Evolutionary conservation across 2,113 vertebrate genomes (phyloP).

Genomic region (Urocynchramus pylzowi): DNA sequence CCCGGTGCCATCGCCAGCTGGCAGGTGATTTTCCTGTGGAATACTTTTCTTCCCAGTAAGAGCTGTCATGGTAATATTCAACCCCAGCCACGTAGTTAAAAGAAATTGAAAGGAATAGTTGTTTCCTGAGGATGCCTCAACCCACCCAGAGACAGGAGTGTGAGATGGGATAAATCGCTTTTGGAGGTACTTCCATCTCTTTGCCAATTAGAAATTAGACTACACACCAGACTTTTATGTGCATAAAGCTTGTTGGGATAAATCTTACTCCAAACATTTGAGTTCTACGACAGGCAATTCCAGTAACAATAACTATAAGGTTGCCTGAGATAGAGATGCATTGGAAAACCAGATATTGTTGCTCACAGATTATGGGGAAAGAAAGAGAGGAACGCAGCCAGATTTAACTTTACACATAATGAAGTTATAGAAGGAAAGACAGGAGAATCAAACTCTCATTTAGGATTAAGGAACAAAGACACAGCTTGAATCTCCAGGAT

Average conservation of each 20-base stretch:
- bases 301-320: not conserved
- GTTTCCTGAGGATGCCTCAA: not conserved
- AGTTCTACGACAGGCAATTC: not conserved
- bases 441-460: not conserved
- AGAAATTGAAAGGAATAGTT: not conserved
- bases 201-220: not conserved
- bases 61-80: not conserved
- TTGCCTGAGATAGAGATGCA: not conserved
- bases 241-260: not conserved
- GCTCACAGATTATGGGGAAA: not conserved
- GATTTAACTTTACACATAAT: not conserved
- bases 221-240: not conserved
- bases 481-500: not conserved
- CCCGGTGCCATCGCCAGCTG: not conserved
- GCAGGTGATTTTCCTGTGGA: not conserved
- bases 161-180: not conserved
- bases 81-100: not conserved
- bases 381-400: not conserved
- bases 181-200: not conserved
- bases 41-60: not conserved
- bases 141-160: accelerated
- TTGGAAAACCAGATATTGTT: not conserved
- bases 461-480: not conserved
- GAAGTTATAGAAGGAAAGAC: not conserved
- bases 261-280: not conserved